Percentiles rank a stretch among this genome's conserved stretches.
Evolutionary conservation across 2,113 vertebrate genomes (phyloP).

Genomic region (Dunckerocampus dactyliophorus): DNA sequence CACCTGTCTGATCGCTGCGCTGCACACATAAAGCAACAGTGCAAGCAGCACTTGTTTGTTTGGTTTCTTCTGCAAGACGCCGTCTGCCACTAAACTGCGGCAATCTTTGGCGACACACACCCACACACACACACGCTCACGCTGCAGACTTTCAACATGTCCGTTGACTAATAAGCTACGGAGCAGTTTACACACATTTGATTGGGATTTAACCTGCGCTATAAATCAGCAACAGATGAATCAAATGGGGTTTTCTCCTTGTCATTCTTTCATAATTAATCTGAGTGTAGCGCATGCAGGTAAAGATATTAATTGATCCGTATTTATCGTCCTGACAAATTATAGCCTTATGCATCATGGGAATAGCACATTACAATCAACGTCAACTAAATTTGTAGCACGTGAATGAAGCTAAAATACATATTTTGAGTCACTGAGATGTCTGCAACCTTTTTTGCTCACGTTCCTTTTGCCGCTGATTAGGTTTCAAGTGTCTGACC

Average conservation of each 20-base stretch:
- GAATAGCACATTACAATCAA: conserved; percentile 5
- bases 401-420: neutral
- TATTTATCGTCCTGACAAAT: neutral
- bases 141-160: neutral
- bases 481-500: too few species aligned
- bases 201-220: neutral
- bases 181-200: neutral
- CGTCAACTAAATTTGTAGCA: neutral
- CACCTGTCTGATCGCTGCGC: conserved; percentile 69
- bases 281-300: neutral
- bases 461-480: neutral
- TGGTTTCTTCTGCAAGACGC: conserved; percentile 46
- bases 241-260: conserved; percentile 4
- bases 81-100: conserved; percentile 34
- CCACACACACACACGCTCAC: conserved; percentile 27
- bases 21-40: conserved; percentile 55
- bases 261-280: conserved; percentile 2
- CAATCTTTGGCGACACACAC: conserved; percentile 6
- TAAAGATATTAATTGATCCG: conserved; percentile 6
- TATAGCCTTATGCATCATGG: neutral
- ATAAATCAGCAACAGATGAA: neutral
- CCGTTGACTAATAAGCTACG: neutral
- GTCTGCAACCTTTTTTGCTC: neutral
- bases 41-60: conserved; percentile 61
- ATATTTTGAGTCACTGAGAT: neutral